Conservation (phyloP, 64 coral and sea anemone species). For the Stichodactyla mertensii region DNA sequence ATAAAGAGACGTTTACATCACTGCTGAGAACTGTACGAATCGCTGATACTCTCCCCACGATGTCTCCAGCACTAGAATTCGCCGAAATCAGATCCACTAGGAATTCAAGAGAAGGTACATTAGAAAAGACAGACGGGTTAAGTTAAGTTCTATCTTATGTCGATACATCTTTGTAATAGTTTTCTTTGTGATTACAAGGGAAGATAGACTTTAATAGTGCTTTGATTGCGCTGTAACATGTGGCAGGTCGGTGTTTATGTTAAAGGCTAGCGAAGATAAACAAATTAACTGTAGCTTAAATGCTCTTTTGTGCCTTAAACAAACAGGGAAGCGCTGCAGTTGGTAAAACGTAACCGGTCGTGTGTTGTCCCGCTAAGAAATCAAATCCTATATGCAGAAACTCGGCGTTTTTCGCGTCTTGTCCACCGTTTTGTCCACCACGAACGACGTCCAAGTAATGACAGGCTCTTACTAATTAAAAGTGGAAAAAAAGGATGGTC, state of each 20-base stretch:
- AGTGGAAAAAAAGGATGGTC: background rate
- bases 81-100: constrained; percentile 33
- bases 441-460: background rate
- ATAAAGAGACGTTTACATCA: constrained; percentile 65
- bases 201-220: constrained; percentile 2
- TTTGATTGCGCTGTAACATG: background rate
- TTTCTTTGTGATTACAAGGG: background rate
- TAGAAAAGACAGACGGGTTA: background rate
- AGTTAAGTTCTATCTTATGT: background rate
- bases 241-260: constrained; percentile 5
- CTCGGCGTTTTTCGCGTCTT: background rate
- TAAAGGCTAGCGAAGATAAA: constrained; percentile 21
- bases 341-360: background rate
- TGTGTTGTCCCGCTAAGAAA: background rate
- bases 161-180: constrained; percentile 13
- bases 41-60: constrained; percentile 20
- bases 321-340: constrained; percentile 4
- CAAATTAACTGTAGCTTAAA: constrained; percentile 54
- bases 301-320: constrained; percentile 59
- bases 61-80: constrained; percentile 15
- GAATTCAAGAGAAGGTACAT: background rate
- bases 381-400: background rate
- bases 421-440: background rate
- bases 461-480: background rate
- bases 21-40: constrained; percentile 40